A percentile compares a stretch with the other conserved stretches of the same genome.
Conservation (phyloP, 2,888 invertebrate genomes). For the Trisateles emortualis region DNA sequence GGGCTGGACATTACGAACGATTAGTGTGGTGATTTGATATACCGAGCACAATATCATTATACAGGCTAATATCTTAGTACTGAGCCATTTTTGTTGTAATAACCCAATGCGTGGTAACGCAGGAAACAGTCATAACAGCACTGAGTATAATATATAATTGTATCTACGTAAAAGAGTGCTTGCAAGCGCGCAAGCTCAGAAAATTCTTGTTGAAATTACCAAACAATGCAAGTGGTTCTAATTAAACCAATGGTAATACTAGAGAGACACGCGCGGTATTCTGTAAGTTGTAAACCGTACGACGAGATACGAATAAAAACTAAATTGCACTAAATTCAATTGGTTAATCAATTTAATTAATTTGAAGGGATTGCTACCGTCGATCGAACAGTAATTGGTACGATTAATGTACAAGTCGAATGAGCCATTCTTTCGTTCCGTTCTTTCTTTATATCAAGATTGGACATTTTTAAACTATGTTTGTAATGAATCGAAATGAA, state of each 20-base stretch:
- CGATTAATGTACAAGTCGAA: conserved; percentile 72
- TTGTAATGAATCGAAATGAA: conserved; percentile 64
- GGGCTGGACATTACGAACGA: too few species aligned
- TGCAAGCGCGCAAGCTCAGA: not conserved
- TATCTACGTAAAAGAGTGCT: too few species aligned
- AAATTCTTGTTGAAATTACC: conserved; percentile 34
- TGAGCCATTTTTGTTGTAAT: too few species aligned
- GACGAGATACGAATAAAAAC: conserved; percentile 64
- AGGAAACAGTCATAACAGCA: too few species aligned
- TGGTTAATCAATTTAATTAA: conserved; percentile 84
- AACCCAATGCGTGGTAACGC: too few species aligned
- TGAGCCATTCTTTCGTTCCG: conserved; percentile 68
- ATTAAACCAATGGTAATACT: conserved; percentile 27
- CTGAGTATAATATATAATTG: too few species aligned
- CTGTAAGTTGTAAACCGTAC: conserved; percentile 33
- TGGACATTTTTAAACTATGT: conserved; percentile 70
- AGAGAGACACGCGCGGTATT: conserved; percentile 28
- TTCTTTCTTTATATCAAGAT: conserved; percentile 58
- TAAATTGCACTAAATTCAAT: conserved; percentile 75
- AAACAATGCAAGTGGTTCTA: conserved; percentile 37
- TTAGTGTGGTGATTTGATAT: too few species aligned
- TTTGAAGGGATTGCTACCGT: conserved; percentile 73
- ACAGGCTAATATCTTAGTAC: too few species aligned
- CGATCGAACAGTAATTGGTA: conserved; percentile 75
- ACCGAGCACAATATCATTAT: too few species aligned